Percentiles rank a stretch among this genome's conserved stretches.
Conservation (phyloP, 2,888 invertebrate genomes). For the Sarcophaga rosellei region DNA sequence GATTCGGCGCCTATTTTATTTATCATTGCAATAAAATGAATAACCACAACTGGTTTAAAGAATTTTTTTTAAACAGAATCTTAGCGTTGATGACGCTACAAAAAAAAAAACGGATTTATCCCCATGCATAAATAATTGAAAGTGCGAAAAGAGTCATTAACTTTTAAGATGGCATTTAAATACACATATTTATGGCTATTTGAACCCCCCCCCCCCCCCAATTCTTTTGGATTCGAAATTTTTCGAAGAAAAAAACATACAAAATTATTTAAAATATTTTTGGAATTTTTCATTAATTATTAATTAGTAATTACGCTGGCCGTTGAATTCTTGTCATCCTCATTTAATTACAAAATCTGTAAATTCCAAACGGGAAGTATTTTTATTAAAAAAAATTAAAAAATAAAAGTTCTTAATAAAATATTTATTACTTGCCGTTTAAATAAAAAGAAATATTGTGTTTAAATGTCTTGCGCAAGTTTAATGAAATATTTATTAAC, state of each 20-base stretch:
- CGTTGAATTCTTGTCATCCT: background rate
- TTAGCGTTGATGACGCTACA: too few relatives aligned
- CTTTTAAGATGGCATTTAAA: slow-evolving; percentile 17
- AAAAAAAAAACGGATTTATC: too few relatives aligned
- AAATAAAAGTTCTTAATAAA: background rate
- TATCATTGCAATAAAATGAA: too few relatives aligned
- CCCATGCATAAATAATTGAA: slow-evolving; percentile 7
- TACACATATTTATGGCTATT: slow-evolving; percentile 12
- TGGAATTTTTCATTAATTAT: too few relatives aligned
- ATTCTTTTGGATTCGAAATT: too few relatives aligned
- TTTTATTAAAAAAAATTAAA: background rate
- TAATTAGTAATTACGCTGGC: too few relatives aligned
- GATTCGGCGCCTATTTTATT: slow-evolving; percentile 27
- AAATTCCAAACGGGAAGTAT: background rate
- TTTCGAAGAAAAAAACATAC: too few relatives aligned
- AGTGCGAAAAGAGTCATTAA: slow-evolving; percentile 38
- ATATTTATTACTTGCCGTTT: background rate
- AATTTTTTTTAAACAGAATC: background rate
- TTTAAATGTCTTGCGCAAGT: too few relatives aligned
- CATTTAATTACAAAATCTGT: background rate
- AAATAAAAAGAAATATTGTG: too few relatives aligned
- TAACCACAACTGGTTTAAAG: background rate
- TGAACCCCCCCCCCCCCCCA: too few relatives aligned
- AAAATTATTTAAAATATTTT: too few relatives aligned
- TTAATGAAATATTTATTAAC: too few relatives aligned